phyloP scores from a whole-genome alignment of 2,888 invertebrate species.

The Lobophora halterata region DNA sequence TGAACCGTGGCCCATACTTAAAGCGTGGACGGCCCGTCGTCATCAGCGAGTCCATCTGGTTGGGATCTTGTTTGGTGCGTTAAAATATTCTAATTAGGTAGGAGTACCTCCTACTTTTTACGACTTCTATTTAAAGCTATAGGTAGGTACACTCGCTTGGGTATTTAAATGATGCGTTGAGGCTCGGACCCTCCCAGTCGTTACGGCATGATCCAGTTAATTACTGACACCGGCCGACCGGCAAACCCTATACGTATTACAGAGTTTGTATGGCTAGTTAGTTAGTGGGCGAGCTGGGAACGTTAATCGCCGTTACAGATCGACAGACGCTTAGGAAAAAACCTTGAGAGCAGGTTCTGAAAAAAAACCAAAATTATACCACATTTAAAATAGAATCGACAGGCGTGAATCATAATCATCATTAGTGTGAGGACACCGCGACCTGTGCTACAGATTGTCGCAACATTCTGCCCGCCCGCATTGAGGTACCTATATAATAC shows the following conservation, averaged over 20 bases:
- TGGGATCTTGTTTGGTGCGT: no score
- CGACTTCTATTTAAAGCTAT: no score
- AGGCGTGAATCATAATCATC: conserved; percentile 36
- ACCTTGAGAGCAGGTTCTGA: conserved; percentile 55
- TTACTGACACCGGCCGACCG: conserved; percentile 37
- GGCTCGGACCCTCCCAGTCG: conserved; percentile 34
- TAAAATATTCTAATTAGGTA: conserved; percentile 4
- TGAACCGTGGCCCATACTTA: no score
- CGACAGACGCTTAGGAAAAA: conserved; percentile 41
- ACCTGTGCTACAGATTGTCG: conserved; percentile 23
- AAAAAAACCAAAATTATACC: conserved; percentile 50
- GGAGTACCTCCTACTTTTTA: no score
- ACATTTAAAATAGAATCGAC: conserved; percentile 48
- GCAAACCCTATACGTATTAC: conserved; percentile 15
- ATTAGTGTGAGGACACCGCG: conserved; percentile 7
- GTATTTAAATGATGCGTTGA: conserved; percentile 28
- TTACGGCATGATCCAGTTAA: conserved; percentile 67
- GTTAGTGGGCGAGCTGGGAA: conserved; percentile 40
- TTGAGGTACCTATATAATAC: conserved; percentile 14
- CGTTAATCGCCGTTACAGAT: conserved; percentile 40
- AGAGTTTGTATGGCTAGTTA: conserved; percentile 25
- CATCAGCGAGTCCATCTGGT: no score
- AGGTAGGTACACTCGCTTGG: no score
- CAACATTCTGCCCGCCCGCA: conserved; percentile 25
- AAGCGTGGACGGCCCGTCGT: no score